phyloP scores from a whole-genome alignment of 2,113 vertebrate genomes.

The rabbit (Oryctolagus cuniculus) region DNA sequence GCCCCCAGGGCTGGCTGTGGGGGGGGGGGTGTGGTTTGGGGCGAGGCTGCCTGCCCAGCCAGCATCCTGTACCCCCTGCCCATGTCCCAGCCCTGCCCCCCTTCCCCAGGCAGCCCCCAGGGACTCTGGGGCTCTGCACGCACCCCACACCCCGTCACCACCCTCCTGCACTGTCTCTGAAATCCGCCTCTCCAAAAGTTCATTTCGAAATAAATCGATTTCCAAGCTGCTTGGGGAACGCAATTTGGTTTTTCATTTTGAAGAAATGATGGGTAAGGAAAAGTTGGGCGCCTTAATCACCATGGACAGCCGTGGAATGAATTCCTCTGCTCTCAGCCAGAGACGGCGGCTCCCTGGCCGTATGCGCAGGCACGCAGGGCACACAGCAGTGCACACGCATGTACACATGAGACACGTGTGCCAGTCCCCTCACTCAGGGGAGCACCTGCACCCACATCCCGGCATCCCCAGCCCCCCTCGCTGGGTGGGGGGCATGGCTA shows the following conservation, averaged over 20 bases:
- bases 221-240: slow-evolving; percentile 66
- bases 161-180: slow-evolving; percentile 61
- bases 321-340: slow-evolving; percentile 29
- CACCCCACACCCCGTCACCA: not conserved
- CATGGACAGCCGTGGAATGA: slow-evolving; percentile 48
- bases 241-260: slow-evolving; percentile 78
- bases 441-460: not conserved
- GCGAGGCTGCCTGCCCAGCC: not conserved
- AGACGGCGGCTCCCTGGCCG: fast-evolving
- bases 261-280: slow-evolving; percentile 70
- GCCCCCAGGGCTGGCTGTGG: too few relatives aligned
- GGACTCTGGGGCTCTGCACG: not conserved
- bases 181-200: slow-evolving; percentile 69
- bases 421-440: not conserved
- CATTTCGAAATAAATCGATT: slow-evolving; percentile 80
- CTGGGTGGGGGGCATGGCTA: fast-evolving
- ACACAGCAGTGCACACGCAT: not conserved
- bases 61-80: not conserved
- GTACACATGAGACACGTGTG: too few relatives aligned
- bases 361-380: too few relatives aligned
- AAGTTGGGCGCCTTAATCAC: slow-evolving; percentile 64
- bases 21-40: too few relatives aligned
- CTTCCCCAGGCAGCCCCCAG: not conserved
- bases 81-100: fast-evolving
- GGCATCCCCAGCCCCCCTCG: not conserved